Evolutionary conservation across 1,140 invertebrate species (phyloP), one percentile per base, ranked within the genome.

Genomic region (Lordiphosa clarofinis): DNA sequence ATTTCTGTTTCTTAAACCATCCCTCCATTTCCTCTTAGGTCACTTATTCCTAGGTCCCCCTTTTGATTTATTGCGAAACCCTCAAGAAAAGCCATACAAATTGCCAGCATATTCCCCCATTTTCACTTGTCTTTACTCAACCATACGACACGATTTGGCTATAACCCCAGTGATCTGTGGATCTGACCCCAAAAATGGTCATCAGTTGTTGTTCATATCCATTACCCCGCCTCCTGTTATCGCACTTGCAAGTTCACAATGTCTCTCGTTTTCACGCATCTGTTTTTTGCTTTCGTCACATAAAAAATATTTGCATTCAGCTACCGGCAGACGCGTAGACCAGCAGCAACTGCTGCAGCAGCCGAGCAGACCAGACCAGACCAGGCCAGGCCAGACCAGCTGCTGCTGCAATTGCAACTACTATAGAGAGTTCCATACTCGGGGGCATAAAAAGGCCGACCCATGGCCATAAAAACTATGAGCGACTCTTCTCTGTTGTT

Each of bases 381-480:
- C n/a, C n/a, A n/a, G n/a, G n/a, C 36, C 33, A 43, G 33, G 3
- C 19, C 19, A 19, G 19, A 60, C 57, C 68, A 49, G 65, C 68
- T 54, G 49, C 40, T 62, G 52, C 58, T 63, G 68, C 63, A 56
- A 50, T 57, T 74, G 71, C 53, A 56, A 64, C 59, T 63, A 35
- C 39, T 35, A 40, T 42, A 50, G 12, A 33, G 37, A 11, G 43
- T 13, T 35, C 10, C 44, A 31, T 21, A 33, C 13, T 47, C 21
- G 53, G 50, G 52, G 43, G 42, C 65, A 79, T 59, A 69, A 71
- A 76, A 73, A 73, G 56, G 57, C 75, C 66, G 57, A 58, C 13
- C 70, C 60, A 60, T 55, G 66, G 70, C 66, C 75, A 81, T 81
- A 79, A 79, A 79, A 81, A 81, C 75, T 67, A 74, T 75, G 59